Evolutionary conservation across 2,888 invertebrate species (phyloP).

Genomic region (Copidosoma aretas): DNA sequence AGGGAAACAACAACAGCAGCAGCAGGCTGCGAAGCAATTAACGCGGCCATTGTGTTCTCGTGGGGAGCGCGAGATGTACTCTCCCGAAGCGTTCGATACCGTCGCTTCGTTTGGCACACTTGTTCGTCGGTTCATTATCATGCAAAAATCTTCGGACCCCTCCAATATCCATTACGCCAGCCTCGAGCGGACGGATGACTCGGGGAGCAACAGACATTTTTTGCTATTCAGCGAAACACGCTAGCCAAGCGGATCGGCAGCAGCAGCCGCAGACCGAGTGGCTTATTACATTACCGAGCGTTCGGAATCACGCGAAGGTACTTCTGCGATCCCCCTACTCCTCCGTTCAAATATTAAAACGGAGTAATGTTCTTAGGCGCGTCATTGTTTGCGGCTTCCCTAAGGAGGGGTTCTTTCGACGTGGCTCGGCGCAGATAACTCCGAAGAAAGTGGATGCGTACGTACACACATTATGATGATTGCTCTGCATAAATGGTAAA

Average conservation of each 20-base stretch:
- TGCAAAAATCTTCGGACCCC: constrained; percentile 23
- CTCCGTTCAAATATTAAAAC: constrained; percentile 33
- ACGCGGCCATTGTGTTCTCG: not conserved
- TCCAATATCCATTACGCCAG: constrained; percentile 22
- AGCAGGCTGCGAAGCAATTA: not conserved
- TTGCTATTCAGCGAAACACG: no score
- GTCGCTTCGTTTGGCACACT: constrained; percentile 12
- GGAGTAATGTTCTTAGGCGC: constrained; percentile 14
- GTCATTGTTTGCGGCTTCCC: constrained; percentile 19
- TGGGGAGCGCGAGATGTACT: not conserved
- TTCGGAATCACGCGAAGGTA: constrained; percentile 1
- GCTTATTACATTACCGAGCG: constrained; percentile 22
- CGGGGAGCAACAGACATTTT: not conserved
- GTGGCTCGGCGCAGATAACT: no score
- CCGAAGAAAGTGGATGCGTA: no score
- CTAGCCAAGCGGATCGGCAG: no score
- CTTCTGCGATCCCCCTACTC: not conserved
- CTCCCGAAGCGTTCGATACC: not conserved
- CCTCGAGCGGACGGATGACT: constrained; percentile 8
- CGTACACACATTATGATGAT: no score
- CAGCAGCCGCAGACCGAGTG: not conserved
- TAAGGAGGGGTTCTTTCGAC: constrained; percentile 14
- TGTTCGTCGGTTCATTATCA: constrained; percentile 19
- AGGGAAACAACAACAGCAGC: no score
- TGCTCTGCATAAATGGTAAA: not conserved